These are phyloP conservation scores for Nestor notabilis DNA, from an alignment of 2,113 vertebrate genomes.

Conservation along the genomic window DNA sequence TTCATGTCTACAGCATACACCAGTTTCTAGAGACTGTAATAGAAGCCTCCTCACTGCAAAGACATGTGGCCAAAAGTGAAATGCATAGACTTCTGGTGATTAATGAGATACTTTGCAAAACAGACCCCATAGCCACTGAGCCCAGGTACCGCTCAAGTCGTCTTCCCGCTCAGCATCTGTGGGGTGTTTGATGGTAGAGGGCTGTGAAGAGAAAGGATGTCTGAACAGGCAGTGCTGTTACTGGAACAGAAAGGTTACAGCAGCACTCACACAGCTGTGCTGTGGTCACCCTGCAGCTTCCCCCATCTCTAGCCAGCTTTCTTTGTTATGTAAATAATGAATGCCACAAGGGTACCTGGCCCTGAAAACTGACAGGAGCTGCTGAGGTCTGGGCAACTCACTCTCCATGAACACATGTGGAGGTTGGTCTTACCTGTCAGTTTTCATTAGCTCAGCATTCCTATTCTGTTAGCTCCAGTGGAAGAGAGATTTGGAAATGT, in stretches of 20 bases:
- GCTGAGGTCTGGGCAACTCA: neutral
- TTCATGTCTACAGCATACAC: neutral
- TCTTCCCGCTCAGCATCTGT: accelerated
- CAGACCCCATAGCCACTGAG: accelerated
- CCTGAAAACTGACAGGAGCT: neutral
- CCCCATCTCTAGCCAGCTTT: neutral
- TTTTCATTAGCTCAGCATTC: neutral
- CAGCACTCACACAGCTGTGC: accelerated
- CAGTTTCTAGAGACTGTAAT: accelerated
- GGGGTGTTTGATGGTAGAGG: accelerated
- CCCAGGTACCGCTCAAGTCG: accelerated
- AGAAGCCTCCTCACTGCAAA: neutral
- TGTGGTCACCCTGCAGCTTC: neutral
- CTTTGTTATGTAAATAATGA: neutral
- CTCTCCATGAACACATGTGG: accelerated
- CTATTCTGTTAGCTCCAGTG: neutral
- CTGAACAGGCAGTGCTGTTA: neutral
- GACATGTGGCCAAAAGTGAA: neutral
- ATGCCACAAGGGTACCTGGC: accelerated
- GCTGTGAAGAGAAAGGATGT: neutral
- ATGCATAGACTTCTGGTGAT: accelerated
- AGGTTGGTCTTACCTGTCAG: neutral
- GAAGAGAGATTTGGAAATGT: neutral
- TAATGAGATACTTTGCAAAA: neutral
- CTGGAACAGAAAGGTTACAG: neutral